phyloP scores from a whole-genome alignment of 2,113 vertebrate species.

The Leucosticte australis region DNA sequence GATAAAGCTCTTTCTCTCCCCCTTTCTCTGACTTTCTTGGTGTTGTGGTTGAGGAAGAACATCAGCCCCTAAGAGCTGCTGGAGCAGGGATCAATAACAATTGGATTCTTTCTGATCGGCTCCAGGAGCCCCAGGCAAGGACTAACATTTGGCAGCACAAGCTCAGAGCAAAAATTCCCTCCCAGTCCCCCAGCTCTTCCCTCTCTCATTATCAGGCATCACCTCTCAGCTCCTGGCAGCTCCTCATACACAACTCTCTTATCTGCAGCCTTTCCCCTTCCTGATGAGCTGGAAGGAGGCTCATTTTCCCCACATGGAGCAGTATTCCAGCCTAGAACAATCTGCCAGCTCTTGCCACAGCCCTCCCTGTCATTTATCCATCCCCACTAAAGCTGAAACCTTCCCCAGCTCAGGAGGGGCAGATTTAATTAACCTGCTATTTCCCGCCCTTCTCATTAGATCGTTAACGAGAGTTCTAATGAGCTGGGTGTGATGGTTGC shows the following conservation, averaged over 20 bases:
- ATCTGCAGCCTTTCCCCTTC: neutral
- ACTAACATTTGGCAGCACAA: neutral
- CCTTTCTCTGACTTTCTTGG: neutral
- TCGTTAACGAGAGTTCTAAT: neutral
- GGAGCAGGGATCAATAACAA: neutral
- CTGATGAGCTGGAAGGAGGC: neutral
- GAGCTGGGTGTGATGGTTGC: neutral
- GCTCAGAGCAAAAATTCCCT: neutral
- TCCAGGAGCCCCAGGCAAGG: conserved; percentile 6
- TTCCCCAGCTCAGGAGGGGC: neutral
- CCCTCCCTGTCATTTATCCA: neutral
- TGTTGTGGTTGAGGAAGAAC: conserved; percentile 4
- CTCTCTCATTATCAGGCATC: conserved; percentile 35
- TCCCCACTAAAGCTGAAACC: neutral
- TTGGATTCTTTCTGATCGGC: conserved; percentile 11
- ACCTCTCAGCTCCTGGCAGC: conserved; percentile 38
- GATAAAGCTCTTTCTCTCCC: neutral
- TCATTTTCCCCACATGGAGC: neutral
- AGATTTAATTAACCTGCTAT: conserved; percentile 33
- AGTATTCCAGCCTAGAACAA: neutral
- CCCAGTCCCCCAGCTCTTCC: neutral
- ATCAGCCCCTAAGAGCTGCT: neutral
- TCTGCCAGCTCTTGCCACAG: neutral
- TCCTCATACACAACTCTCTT: neutral
- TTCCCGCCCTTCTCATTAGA: neutral